Conservation (phyloP, 2,888 invertebrate genomes). For the Agrochola macilenta region DNA sequence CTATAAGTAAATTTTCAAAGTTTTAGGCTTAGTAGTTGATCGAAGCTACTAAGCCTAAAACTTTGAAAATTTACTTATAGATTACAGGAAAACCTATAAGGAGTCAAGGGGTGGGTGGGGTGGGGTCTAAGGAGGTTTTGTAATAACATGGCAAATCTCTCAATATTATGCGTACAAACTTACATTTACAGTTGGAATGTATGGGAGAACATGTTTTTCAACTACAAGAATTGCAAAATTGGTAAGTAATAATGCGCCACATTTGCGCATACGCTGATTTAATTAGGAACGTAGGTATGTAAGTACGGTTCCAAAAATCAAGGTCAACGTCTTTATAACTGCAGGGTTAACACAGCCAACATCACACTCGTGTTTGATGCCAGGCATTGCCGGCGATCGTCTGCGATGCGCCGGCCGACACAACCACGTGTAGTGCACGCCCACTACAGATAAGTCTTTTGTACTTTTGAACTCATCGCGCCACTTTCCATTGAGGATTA, state of each 20-base stretch:
- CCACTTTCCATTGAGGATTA: constrained; percentile 51
- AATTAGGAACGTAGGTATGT: not conserved
- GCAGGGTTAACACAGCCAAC: constrained; percentile 8
- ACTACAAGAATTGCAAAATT: constrained; percentile 13
- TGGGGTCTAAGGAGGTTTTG: too few relatives aligned
- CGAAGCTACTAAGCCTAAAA: too few relatives aligned
- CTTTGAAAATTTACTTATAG: too few relatives aligned
- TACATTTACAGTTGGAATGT: too few relatives aligned
- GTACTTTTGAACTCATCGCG: constrained; percentile 60
- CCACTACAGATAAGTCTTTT: constrained; percentile 52
- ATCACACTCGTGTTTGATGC: constrained; percentile 31
- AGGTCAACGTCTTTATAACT: constrained; percentile 32
- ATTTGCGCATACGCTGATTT: constrained; percentile 24
- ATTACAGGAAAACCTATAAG: too few relatives aligned
- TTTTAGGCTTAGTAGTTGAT: too few relatives aligned
- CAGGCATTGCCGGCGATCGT: constrained; percentile 3
- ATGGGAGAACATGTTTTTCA: too few relatives aligned
- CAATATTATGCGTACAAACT: too few relatives aligned
- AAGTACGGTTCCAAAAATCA: constrained; percentile 9
- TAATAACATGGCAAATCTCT: too few relatives aligned
- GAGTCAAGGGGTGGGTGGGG: too few relatives aligned
- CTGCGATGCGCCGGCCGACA: constrained; percentile 28
- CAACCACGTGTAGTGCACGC: constrained; percentile 57
- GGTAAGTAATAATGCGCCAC: constrained; percentile 14
- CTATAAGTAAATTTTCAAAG: too few relatives aligned